Percentiles rank a stretch among this genome's conserved stretches.
These are phyloP conservation scores for Clarias platycephalus DNA, from an alignment of 2,797 vertebrate genomes.

Conservation along the genomic window DNA sequence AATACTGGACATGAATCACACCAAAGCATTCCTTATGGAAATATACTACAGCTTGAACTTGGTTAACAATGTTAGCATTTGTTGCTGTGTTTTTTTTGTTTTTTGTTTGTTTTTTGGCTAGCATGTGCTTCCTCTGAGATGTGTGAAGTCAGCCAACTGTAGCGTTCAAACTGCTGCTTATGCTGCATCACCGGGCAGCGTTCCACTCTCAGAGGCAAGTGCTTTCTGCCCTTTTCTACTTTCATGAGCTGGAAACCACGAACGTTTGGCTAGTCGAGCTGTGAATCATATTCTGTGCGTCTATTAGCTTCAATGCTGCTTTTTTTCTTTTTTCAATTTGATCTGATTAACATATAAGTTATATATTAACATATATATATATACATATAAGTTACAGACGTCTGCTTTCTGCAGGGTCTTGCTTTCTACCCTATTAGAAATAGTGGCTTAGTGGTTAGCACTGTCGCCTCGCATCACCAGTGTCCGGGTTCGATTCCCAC, in stretches of 20 bases:
- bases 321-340: too few relatives aligned
- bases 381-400: too few relatives aligned
- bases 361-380: too few relatives aligned
- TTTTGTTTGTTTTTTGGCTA: neutral
- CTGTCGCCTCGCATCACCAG: too few relatives aligned
- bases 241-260: neutral
- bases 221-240: neutral
- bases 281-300: too few relatives aligned
- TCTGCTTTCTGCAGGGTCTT: too few relatives aligned
- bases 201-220: neutral
- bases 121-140: neutral
- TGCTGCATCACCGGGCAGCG: neutral
- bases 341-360: too few relatives aligned
- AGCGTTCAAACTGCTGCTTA: neutral
- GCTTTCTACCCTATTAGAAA: too few relatives aligned
- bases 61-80: neutral
- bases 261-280: neutral
- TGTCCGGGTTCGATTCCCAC: too few relatives aligned
- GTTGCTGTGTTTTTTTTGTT: neutral
- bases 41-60: conserved; percentile 2
- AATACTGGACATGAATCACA: neutral
- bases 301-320: too few relatives aligned
- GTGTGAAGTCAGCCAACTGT: neutral
- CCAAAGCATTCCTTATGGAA: neutral
- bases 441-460: too few relatives aligned